phyloP scores from a whole-genome alignment of 2,797 vertebrate species.

The Hippopotamyrus pictus region DNA sequence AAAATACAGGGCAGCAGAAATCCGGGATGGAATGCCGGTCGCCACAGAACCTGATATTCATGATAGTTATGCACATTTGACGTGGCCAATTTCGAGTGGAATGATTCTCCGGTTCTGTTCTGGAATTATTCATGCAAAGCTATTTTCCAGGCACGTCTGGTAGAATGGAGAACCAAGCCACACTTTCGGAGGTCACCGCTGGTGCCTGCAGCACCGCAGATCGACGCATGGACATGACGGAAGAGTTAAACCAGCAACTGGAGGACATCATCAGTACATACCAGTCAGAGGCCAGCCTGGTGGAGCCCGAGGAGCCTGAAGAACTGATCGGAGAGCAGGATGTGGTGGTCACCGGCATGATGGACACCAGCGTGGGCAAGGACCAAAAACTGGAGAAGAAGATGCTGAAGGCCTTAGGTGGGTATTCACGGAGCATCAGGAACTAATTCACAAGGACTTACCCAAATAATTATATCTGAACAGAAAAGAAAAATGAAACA shows the following conservation, averaged over 20 bases:
- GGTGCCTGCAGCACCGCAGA: conserved; percentile 27
- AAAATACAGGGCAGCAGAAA: background rate
- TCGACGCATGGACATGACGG: conserved; percentile 61
- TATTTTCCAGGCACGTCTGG: conserved; percentile 25
- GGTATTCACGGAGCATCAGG: conserved; percentile 22
- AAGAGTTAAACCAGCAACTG: conserved; percentile 80
- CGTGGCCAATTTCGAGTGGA: background rate
- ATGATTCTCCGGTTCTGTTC: background rate
- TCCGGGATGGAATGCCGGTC: background rate
- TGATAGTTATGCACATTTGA: background rate
- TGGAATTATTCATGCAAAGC: background rate
- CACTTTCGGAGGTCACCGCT: conserved; percentile 37
- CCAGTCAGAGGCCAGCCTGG: conserved; percentile 51
- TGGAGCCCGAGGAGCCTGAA: conserved; percentile 58
- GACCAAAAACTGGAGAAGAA: conserved; percentile 93
- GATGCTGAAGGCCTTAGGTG: conserved; percentile 88
- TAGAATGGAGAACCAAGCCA: conserved; percentile 71
- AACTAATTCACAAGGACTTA: background rate
- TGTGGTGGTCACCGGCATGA: conserved; percentile 17
- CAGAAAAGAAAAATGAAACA: background rate
- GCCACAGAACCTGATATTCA: background rate
- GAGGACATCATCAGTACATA: conserved; percentile 93
- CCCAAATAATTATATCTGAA: background rate
- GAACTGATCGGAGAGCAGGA: conserved; percentile 47
- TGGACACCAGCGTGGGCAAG: conserved; percentile 57